Base-by-base conservation (phyloP, 2,113 vertebrate genomes). In the Acrocephalus kingi region DNA sequence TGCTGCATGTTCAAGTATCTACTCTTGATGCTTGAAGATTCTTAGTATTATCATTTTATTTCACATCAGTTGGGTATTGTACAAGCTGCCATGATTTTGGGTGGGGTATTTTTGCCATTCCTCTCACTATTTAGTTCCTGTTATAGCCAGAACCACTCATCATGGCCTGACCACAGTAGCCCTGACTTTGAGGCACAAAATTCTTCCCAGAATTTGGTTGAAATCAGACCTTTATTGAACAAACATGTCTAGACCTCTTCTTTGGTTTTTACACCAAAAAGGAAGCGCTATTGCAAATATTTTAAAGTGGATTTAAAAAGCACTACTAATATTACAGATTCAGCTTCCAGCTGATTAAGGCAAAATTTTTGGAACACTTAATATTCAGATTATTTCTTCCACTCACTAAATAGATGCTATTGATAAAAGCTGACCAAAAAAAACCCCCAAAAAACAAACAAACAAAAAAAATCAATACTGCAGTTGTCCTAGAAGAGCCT, bases 1-100 rank as follows among this genome's bases (percentile, higher is more conserved):
- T 37, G 41, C 10, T 13, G 20, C 20, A 15, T 1, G 0, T 48
- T 56, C 41, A 39, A 15, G 19, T 22, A 39, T 6, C 41, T 48
- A 15, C 23, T 27, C 55, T 20, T 30, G 19, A 41, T 37, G 33
- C 30, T n/a, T 68, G 41, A 54, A 69, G 8, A 51, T 45, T 46
- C 19, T 27, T 14, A 49, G 49, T 41, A 14, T 21, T 27, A 10
- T 10, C 0, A 46, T 74, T 79, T 64, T 61, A 51, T 54, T 74
- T 74, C 45, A 49, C 22, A 18, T 58, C 11, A 10, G 7, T 55
- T 67, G 35, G 19, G 6, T 66, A 76, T 64, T 55, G 45, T 37
- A 54, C 33, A 63, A 69, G 22, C 28, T 78, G 4, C 62, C 28
- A 35, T 74, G 20, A 86, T 64, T 89, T 69, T 23, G 16, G 28